Evolutionary conservation across 2,888 invertebrate species (phyloP).

Genomic region (Latheticus oryzae): DNA sequence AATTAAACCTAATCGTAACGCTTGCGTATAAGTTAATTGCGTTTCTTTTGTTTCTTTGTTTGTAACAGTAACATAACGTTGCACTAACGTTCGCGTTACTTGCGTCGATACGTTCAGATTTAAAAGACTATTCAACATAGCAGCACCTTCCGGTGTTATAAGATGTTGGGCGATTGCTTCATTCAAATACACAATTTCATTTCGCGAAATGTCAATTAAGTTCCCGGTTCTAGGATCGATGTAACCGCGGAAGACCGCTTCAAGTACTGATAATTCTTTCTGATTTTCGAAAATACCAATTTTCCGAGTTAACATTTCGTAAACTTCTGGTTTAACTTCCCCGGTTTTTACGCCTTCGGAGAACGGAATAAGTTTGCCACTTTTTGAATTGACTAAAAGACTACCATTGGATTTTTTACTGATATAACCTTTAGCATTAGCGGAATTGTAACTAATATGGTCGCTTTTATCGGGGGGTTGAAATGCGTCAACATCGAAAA

Average conservation of each 20-base stretch:
- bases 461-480: slow-evolving; percentile 84
- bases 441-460: slow-evolving; percentile 86
- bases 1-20: slow-evolving; percentile 80
- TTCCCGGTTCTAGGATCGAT: slow-evolving; percentile 91
- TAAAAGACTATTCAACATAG: slow-evolving; percentile 84
- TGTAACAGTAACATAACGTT: slow-evolving; percentile 82
- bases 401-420: slow-evolving; percentile 80
- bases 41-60: slow-evolving; percentile 72
- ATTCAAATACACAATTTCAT: slow-evolving; percentile 82
- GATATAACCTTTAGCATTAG: slow-evolving; percentile 80
- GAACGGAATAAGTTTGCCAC: slow-evolving; percentile 80
- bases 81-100: slow-evolving; percentile 86
- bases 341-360: slow-evolving; percentile 83
- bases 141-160: slow-evolving; percentile 89
- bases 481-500: slow-evolving; percentile 93
- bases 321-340: slow-evolving; percentile 84
- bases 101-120: slow-evolving; percentile 90
- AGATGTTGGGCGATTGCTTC: slow-evolving; percentile 87
- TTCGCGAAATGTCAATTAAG: slow-evolving; percentile 79
- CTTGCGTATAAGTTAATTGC: slow-evolving; percentile 81
- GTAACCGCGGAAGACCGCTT: slow-evolving; percentile 87
- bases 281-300: slow-evolving; percentile 84
- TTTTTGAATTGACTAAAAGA: slow-evolving; percentile 78
- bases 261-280: slow-evolving; percentile 83
- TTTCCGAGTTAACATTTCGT: slow-evolving; percentile 85